Base-by-base conservation (phyloP, 2,113 vertebrate genomes). In the Chitala chitala region DNA sequence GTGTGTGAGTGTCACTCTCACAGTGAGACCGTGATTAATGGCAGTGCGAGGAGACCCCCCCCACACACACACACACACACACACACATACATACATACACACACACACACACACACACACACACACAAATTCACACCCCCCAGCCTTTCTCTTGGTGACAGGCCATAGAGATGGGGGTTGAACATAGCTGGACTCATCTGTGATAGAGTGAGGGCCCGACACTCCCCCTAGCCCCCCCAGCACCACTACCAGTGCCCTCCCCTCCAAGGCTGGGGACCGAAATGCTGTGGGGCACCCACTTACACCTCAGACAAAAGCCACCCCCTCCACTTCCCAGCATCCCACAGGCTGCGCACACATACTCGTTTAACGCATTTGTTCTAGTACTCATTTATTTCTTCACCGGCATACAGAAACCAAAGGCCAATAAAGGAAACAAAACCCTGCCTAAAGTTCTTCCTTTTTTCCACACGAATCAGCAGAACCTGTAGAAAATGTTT, bases 21-120 rank as follows among this genome's bases (percentile, higher is more conserved):
- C 44, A 61, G 73, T 69, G 76, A 54, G 73, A 59, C 31, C 66
- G 75, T 79, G 75, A 79, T 79, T 75, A 75, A 79, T 79, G 66
- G 75, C 53, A 68, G 22, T 24, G 54, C 59, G 26, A 38, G 64
- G 22, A 46, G 64, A 29, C 22, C 26, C 44, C 66, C 44, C 66
- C 66, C 44, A 46, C 44, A 1, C 29, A 48, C 65, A 68, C 63
- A 48, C 46, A 48, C 46, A 48, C 46, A 48, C 46, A 48, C 46
- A 48, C 46, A 48, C 46, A 48, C 46, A 48, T 15, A 48, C 1
- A 48, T 15, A 48, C 46, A 48, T 24, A 58, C 55, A 58, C 55
- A 58, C 55, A 58, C 22, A 58, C 64, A 66, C 64, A 54, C 51
- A 12, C 51, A 54, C 51, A 12, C 51, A 66, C 63, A 44, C 38